Percentiles rank a stretch among this genome's conserved stretches.
phyloP scores from a whole-genome alignment of 2,113 vertebrate species.

The Odontesthes bonariensis region DNA sequence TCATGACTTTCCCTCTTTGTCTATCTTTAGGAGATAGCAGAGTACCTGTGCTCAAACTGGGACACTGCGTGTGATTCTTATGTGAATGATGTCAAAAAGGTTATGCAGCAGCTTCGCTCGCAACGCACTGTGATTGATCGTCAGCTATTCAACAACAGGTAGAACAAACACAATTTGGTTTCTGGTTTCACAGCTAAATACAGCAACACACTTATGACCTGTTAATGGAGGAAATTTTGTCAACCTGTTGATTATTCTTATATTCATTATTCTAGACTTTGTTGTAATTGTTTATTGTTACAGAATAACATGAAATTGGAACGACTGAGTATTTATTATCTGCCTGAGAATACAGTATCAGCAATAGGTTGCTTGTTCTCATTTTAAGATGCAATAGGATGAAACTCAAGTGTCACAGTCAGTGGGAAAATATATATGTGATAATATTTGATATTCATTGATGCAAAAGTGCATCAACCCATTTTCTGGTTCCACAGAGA shows the following conservation, averaged over 20 bases:
- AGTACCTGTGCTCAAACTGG: conserved; percentile 87
- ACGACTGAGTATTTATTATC: neutral
- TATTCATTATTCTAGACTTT: neutral
- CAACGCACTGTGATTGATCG: conserved; percentile 75
- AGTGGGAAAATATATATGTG: neutral
- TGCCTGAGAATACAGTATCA: neutral
- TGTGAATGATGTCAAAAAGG: conserved; percentile 81
- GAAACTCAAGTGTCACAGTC: no score
- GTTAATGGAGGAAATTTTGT: neutral
- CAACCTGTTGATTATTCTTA: neutral
- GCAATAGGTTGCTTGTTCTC: neutral
- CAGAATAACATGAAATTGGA: neutral
- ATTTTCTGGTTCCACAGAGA: conserved; percentile 77
- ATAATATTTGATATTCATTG: neutral
- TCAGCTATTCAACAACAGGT: conserved; percentile 87
- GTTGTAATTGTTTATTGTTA: neutral
- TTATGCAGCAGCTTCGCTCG: conserved; percentile 86
- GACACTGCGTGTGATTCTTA: conserved; percentile 85
- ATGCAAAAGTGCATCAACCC: neutral
- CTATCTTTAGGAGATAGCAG: conserved; percentile 83
- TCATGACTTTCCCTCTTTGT: neutral
- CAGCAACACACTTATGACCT: neutral
- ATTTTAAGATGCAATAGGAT: neutral
- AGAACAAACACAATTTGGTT: neutral
- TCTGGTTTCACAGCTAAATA: neutral